These are phyloP conservation scores for Lithodes maja DNA, from an alignment of 2,888 invertebrate species.

Conservation along the genomic window DNA sequence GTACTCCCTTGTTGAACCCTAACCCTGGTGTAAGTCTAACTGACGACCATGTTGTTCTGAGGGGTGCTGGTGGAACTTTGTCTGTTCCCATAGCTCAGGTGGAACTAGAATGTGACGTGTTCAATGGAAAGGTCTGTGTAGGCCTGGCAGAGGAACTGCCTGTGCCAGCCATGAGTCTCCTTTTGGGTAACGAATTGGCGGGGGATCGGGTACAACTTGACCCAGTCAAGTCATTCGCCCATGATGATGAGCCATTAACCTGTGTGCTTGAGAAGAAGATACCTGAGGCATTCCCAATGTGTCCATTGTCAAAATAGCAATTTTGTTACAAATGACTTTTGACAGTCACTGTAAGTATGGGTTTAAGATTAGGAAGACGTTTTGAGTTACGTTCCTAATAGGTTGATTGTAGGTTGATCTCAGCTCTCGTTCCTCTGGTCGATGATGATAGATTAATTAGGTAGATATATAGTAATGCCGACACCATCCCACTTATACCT, in stretches of 20 bases:
- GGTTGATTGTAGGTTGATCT: too few relatives aligned
- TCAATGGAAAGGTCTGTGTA: neutral
- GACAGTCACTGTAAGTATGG: too few relatives aligned
- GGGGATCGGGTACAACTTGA: neutral
- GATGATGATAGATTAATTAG: too few relatives aligned
- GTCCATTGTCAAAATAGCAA: neutral
- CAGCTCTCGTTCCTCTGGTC: too few relatives aligned
- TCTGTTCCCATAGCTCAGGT: neutral
- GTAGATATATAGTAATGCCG: too few relatives aligned
- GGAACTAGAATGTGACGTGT: neutral
- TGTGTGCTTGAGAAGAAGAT: neutral
- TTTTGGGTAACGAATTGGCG: constrained; percentile 7
- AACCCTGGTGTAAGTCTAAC: neutral
- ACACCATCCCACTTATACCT: too few relatives aligned
- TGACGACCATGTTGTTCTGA: neutral
- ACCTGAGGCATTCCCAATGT: neutral
- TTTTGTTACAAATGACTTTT: too few relatives aligned
- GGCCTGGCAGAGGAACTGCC: neutral
- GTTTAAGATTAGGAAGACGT: too few relatives aligned
- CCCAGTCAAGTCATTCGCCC: neutral
- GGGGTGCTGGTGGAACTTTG: neutral
- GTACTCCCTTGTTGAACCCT: neutral
- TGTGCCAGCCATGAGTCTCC: constrained; percentile 8
- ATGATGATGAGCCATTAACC: neutral
- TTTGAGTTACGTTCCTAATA: too few relatives aligned